Conservation (phyloP, 2,113 vertebrate species). For the Tonatia bakeri region DNA sequence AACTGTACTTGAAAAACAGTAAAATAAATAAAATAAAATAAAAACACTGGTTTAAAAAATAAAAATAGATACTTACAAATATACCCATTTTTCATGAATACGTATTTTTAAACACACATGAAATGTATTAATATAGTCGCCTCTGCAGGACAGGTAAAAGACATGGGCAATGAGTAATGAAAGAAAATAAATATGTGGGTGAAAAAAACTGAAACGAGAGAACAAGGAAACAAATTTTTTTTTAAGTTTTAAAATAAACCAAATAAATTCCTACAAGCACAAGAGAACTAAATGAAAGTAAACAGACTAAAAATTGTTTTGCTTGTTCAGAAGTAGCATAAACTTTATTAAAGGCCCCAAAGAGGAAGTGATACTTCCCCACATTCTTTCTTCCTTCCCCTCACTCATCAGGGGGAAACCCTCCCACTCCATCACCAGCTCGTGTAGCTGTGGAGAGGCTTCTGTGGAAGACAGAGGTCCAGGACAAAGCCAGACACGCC, state of each 20-base stretch:
- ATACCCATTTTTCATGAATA: not conserved
- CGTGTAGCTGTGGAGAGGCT: rapidly evolving
- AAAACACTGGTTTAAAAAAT: too few relatives aligned
- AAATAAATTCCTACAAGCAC: not conserved
- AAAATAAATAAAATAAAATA: too few relatives aligned
- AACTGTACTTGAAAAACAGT: too few relatives aligned
- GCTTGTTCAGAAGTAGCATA: not conserved
- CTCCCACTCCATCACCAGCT: not conserved
- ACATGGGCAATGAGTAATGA: not conserved
- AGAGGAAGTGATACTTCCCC: not conserved
- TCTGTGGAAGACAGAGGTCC: rapidly evolving
- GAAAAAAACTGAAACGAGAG: not conserved
- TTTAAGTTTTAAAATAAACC: not conserved
- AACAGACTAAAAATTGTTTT: not conserved
- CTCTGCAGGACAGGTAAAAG: not conserved
- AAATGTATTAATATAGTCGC: not conserved
- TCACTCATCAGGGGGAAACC: not conserved
- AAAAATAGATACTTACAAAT: not conserved
- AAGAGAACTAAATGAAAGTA: not conserved
- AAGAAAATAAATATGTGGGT: not conserved
- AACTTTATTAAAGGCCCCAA: not conserved
- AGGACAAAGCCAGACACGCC: not conserved
- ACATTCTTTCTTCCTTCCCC: too few relatives aligned
- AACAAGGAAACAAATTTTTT: not conserved
- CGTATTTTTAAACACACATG: not conserved